These are phyloP conservation scores for Craniophora ligustri DNA, from an alignment of 2,888 invertebrate species.

Conservation along the genomic window DNA sequence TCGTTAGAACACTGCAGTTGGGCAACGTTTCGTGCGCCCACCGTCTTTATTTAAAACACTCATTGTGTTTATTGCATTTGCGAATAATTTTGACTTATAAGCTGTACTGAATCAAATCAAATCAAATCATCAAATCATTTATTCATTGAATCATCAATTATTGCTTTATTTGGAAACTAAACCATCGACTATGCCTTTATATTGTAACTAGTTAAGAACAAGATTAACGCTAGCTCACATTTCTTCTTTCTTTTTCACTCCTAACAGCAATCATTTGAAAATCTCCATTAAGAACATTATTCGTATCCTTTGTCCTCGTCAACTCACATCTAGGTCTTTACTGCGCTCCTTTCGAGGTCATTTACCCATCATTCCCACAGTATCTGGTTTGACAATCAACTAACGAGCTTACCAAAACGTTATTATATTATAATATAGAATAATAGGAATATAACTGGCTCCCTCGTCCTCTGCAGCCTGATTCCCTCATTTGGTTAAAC, in stretches of 20 bases:
- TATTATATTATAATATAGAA: constrained; percentile 8
- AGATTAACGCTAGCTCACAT: not conserved
- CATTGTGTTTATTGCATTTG: constrained; percentile 9
- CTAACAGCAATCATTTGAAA: no score
- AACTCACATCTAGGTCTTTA: constrained; percentile 11
- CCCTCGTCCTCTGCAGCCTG: constrained; percentile 33
- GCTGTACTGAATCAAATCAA: not conserved
- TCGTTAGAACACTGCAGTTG: constrained; percentile 48
- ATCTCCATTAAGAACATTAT: not conserved
- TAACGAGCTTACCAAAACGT: constrained; percentile 22
- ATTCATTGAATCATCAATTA: no score
- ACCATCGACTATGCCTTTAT: not conserved
- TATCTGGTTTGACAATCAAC: constrained; percentile 38
- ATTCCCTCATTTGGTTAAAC: constrained; percentile 53
- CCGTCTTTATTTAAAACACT: constrained; percentile 9
- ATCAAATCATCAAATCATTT: no score
- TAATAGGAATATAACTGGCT: constrained; percentile 14
- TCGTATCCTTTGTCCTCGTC: constrained; percentile 5
- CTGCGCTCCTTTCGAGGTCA: constrained; percentile 35
- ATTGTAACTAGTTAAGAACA: not conserved
- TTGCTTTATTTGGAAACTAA: no score
- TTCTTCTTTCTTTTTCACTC: not conserved
- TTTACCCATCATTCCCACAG: constrained; percentile 29
- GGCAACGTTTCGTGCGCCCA: constrained; percentile 28
- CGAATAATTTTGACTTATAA: constrained; percentile 3